Base-by-base conservation (phyloP, 2,797 vertebrate genomes). In the Xiphophorus birchmanni region DNA sequence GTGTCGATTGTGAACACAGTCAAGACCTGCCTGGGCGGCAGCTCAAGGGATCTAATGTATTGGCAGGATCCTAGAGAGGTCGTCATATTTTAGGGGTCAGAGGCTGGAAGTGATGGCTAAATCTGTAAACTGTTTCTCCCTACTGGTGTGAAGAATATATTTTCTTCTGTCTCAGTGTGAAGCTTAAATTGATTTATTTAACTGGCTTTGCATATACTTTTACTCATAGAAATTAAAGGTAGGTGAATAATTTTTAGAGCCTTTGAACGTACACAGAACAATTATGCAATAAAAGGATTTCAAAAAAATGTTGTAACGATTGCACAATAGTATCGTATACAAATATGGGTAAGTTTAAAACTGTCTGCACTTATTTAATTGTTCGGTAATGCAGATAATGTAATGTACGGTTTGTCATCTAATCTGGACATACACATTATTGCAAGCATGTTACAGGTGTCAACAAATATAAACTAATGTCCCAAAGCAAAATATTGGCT, bases 61-160 rank as follows among this genome's bases (percentile, higher is more conserved):
- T 95, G 94, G 93, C 94, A 94, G 88, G 86, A 91, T 89, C 92
- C 89, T 91, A 88, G 89, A 91, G 89, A 92, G 87, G 89, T 85
- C 90, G 86, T 84, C 86, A 89, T 93, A 92, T 94, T 93, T 91
- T 90, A 91, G 81, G 84, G 89, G 84, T 91, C 91, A 93, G 89
- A 89, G 91, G 76, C 91, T 95, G 94, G 93, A 92, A 94, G 91
- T 75, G 75, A 83, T 74, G 80, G 77, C 79, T 76, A 84, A 85
- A 82, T 88, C 86, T 89, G 80, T 90, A 89, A 88, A 86, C 88
- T 75, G 88, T 93, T 91, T 90, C 92, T 84, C 82, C 44, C 82
- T 77, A 82, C 74, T 90, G 82, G 84, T 44, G 11, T 71, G 60
- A 63, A 56, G 54, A 12, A n/a, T 56, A 56, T 12, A n/a, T 56